phyloP scores from a whole-genome alignment of 2,113 vertebrate genomes.

The Triplophysa siluroides region DNA sequence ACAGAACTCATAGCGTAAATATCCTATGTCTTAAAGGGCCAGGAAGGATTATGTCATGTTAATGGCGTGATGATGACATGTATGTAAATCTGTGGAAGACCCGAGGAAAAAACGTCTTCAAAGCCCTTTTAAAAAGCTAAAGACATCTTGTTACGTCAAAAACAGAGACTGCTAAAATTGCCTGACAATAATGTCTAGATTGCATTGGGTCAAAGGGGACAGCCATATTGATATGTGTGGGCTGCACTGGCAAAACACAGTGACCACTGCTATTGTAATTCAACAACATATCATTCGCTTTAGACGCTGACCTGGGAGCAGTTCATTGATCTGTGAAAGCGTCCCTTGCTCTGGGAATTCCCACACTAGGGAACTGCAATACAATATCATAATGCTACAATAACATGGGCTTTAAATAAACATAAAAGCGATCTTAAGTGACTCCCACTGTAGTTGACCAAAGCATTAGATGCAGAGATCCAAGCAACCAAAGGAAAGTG shows the following conservation, averaged over 20 bases:
- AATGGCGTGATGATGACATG: conserved; percentile 36
- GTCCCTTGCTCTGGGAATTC: conserved; percentile 55
- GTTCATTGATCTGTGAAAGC: conserved; percentile 63
- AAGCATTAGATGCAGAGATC: background rate
- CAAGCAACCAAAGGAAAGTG: background rate
- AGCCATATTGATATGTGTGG: conserved; percentile 64
- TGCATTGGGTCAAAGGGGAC: conserved; percentile 46
- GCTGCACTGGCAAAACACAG: conserved; percentile 65
- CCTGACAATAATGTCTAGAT: conserved; percentile 28
- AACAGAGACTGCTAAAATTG: background rate
- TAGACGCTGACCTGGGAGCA: conserved; percentile 60
- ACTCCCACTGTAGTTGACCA: background rate
- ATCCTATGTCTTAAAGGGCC: conserved; percentile 55
- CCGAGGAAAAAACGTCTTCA: background rate
- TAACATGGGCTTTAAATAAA: conserved; percentile 38
- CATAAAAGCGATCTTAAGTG: conserved; percentile 66
- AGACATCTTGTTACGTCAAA: too few relatives aligned
- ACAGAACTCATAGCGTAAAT: conserved; percentile 59
- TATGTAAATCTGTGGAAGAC: conserved; percentile 20
- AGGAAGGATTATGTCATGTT: conserved; percentile 64
- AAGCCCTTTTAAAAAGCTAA: background rate
- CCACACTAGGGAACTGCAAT: conserved; percentile 18
- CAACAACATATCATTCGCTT: conserved; percentile 58
- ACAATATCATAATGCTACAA: conserved; percentile 37
- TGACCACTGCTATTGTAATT: conserved; percentile 62